A percentile compares a stretch with the other conserved stretches of the same genome.
Evolutionary conservation across 2,888 invertebrate species (phyloP).

Genomic region (Parnassius apollo): DNA sequence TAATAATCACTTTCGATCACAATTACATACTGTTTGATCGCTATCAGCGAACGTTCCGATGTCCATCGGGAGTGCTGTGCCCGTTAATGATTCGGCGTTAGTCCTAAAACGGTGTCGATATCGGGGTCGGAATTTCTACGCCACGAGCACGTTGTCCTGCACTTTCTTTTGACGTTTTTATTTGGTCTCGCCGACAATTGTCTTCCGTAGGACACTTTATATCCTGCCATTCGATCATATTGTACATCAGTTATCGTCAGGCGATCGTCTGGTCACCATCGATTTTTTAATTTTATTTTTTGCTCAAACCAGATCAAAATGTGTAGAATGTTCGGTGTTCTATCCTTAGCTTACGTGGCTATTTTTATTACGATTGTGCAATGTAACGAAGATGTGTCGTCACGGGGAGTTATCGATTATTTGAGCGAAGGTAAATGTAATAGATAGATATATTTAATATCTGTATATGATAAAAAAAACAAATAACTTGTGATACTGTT

Average conservation of each 20-base stretch:
- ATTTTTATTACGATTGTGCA: constrained; percentile 61
- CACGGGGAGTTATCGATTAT: constrained; percentile 47
- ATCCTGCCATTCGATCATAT: constrained; percentile 66
- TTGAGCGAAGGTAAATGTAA: constrained; percentile 54
- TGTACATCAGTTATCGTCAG: constrained; percentile 63
- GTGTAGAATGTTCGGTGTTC: constrained; percentile 63
- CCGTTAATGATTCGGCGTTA: constrained; percentile 69
- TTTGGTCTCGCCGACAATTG: constrained; percentile 73
- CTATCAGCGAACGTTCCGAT: constrained; percentile 49
- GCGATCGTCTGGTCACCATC: constrained; percentile 51
- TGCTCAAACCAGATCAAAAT: constrained; percentile 38
- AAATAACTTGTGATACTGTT: too few relatives aligned
- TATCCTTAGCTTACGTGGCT: constrained; percentile 59
- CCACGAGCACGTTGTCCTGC: constrained; percentile 71
- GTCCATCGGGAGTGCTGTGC: constrained; percentile 56
- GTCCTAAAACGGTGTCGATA: constrained; percentile 61
- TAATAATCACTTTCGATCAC: constrained; percentile 52
- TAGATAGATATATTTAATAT: not conserved
- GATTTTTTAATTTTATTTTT: constrained; percentile 33
- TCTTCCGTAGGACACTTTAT: constrained; percentile 73
- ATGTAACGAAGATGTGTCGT: constrained; percentile 49
- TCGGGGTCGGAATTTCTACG: constrained; percentile 70
- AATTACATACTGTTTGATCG: constrained; percentile 50
- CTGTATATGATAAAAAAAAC: too few relatives aligned
- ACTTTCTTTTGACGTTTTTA: constrained; percentile 73